A percentile compares a stretch with the other conserved stretches of the same genome.
These are phyloP conservation scores for Onychomys leucogaster DNA, from an alignment of 2,797 vertebrate genomes.

Conservation along the genomic window DNA sequence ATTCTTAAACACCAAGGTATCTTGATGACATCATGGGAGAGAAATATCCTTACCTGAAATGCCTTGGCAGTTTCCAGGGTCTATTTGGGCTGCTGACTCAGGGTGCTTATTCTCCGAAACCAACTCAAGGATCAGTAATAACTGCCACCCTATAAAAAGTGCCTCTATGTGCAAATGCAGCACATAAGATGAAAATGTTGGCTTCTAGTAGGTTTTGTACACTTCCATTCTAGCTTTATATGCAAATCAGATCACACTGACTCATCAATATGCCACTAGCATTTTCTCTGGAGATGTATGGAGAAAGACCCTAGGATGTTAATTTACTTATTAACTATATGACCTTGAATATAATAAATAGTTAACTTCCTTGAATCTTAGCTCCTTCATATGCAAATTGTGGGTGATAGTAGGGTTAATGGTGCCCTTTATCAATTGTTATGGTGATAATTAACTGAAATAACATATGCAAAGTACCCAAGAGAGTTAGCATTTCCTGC, in stretches of 20 bases:
- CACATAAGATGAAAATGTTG: slow-evolving; percentile 33
- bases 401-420: background rate
- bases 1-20: slow-evolving; percentile 32
- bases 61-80: background rate
- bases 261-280: slow-evolving; percentile 44
- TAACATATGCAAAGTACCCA: background rate
- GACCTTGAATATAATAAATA: slow-evolving; percentile 37
- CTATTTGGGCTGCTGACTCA: background rate
- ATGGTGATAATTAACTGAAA: slow-evolving; percentile 57
- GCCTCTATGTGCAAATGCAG: background rate
- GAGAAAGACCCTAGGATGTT: slow-evolving; percentile 42
- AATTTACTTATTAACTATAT: slow-evolving; percentile 50
- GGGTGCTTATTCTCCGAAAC: slow-evolving; percentile 43
- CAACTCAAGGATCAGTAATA: slow-evolving; percentile 26
- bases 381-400: slow-evolving; percentile 28
- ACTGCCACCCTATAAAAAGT: background rate
- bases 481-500: slow-evolving; percentile 17
- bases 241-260: slow-evolving; percentile 5
- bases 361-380: slow-evolving; percentile 35
- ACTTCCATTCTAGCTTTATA: slow-evolving; percentile 29
- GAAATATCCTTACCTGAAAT: slow-evolving; percentile 47
- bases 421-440: slow-evolving; percentile 40
- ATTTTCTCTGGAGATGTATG: slow-evolving; percentile 40
- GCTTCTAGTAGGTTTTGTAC: slow-evolving; percentile 51
- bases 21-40: slow-evolving; percentile 32